Base-by-base conservation (phyloP, 2,888 invertebrate species). In the Sabatieria punctata region DNA sequence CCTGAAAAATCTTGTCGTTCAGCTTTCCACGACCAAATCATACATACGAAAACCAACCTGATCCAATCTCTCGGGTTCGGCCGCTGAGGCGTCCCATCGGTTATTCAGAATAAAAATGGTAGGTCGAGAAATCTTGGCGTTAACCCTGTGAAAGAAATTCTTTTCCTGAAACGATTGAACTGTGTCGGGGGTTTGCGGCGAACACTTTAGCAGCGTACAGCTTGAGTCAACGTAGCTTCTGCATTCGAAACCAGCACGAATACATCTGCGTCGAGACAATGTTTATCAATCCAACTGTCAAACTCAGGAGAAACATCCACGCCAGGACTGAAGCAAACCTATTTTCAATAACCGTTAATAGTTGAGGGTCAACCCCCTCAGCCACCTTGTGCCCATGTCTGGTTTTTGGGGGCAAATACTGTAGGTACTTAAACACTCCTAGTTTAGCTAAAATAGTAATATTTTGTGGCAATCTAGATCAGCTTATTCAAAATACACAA, bases 101-200 rank as follows among this genome's bases (percentile, higher is more conserved):
- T 99, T 99, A 69, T 97, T 93, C 56, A 99, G 70, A 63, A 99
- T 88, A 67, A 99, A 99, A 63, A 99, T 86, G 67, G 97, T 99
- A 52, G 97, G 97, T 71, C 93, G 91, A 15, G 95, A 95, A 58
- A 99, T 75, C 65, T 80, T 80, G 53, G 82, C 81, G 26, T 89
- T 91, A 37, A 99, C 99, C 75, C 95, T 93, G 68, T 93, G 91
- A 72, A 99, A 99, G 72, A 99, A 99, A 65, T 89, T 91, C 68
- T 97, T 99, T 68, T 99, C 91, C 88, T 89, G 72, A 22, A 73
- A 72, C 50, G 52, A 59, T 52, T 53, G 54, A 51, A 36, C 46
- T 46, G 37, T 30, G 22, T 24, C 39, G 33, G 3, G 3, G 4
- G 11, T 33, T 33, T 33, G n/a, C 11, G n/a, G n/a, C 33, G 33